These are phyloP conservation scores for Globodera rostochiensis DNA, from an alignment of 1,140 invertebrate species.

Conservation along the genomic window DNA sequence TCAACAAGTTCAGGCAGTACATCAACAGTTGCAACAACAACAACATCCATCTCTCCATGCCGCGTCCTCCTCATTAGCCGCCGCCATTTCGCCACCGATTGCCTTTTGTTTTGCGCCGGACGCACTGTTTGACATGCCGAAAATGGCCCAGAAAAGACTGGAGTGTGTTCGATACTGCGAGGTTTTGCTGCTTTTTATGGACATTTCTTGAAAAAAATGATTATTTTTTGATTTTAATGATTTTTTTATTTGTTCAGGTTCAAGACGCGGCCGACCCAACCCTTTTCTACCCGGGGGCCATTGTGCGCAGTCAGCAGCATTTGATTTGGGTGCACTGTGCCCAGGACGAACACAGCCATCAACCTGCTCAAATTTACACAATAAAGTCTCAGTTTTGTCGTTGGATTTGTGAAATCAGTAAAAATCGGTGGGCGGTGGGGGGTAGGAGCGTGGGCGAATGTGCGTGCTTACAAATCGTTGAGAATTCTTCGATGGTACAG, in stretches of 20 bases:
- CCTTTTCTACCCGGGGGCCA: slow-evolving; percentile 3
- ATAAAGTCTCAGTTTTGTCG: background rate
- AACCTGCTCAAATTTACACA: slow-evolving; percentile 1
- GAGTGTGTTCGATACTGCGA: slow-evolving; percentile 10
- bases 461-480: no score
- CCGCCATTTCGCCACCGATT: background rate
- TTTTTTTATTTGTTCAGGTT: background rate
- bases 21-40: background rate
- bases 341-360: slow-evolving; percentile 2
- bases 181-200: background rate
- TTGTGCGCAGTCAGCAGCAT: slow-evolving; percentile 8
- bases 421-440: no score
- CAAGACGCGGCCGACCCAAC: background rate
- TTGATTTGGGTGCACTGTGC: background rate
- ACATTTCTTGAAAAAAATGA: no score
- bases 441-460: no score
- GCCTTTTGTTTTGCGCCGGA: background rate
- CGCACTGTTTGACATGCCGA: background rate
- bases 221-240: no score
- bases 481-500: no score
- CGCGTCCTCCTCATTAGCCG: background rate
- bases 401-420: no score
- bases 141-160: slow-evolving; percentile 11
- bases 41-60: background rate
- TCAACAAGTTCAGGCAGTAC: background rate